These are phyloP conservation scores for Coptodon rendalli DNA, from an alignment of 2,113 vertebrate species.

Conservation along the genomic window DNA sequence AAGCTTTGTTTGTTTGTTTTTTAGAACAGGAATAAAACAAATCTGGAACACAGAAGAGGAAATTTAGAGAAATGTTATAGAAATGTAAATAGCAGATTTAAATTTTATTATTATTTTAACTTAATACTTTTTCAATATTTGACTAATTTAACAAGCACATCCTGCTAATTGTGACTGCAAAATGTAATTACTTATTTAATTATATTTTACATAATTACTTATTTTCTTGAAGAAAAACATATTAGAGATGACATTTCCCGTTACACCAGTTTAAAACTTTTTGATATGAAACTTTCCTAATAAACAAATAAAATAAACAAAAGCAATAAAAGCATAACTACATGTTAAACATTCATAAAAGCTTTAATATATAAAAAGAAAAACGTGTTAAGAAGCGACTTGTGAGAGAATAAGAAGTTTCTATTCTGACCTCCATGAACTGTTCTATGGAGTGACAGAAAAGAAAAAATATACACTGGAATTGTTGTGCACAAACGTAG, in stretches of 20 bases:
- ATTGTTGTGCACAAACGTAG: background rate
- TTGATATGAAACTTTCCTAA: background rate
- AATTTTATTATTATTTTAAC: background rate
- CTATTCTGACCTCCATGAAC: background rate
- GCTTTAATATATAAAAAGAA: no score
- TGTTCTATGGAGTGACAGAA: background rate
- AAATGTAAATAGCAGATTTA: accelerated
- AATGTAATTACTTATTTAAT: background rate
- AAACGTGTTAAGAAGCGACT: no score
- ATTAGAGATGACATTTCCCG: background rate
- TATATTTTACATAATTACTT: background rate
- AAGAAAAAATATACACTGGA: accelerated
- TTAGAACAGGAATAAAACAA: background rate
- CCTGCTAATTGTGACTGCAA: background rate
- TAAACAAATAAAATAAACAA: no score
- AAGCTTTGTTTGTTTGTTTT: accelerated
- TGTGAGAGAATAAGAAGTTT: no score
- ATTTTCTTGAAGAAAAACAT: background rate
- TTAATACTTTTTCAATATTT: background rate
- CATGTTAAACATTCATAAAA: no score
- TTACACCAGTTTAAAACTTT: background rate
- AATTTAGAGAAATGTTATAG: background rate
- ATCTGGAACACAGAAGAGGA: background rate
- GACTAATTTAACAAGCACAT: background rate
- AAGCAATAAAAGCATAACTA: no score